These are phyloP conservation scores for Drosophila borborema DNA, from an alignment of 2,888 invertebrate species.

Conservation along the genomic window DNA sequence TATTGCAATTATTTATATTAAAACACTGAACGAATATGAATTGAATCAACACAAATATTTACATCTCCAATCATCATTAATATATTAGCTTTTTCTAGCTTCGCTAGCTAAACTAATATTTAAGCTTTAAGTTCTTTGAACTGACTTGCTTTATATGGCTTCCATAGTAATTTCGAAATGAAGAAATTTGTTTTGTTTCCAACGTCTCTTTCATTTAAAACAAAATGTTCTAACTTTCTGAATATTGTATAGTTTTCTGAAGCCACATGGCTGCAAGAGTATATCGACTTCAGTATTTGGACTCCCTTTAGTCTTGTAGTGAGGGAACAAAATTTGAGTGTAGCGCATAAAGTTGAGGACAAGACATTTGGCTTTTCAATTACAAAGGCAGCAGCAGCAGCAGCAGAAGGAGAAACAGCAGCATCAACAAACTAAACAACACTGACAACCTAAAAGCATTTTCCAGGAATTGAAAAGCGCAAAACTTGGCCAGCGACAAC, in stretches of 20 bases:
- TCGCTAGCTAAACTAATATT: background rate
- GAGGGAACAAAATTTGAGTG: constrained; percentile 15
- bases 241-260: background rate
- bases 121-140: background rate
- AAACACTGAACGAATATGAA: too few relatives aligned
- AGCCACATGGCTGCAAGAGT: background rate
- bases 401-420: background rate
- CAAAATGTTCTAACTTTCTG: background rate
- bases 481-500: constrained; percentile 44
- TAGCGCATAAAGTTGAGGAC: constrained; percentile 7
- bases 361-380: constrained; percentile 37
- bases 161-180: background rate
- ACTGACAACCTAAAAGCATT: constrained; percentile 8
- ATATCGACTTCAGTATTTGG: background rate
- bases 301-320: background rate
- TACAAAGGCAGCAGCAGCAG: constrained; percentile 12
- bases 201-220: background rate
- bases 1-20: too few relatives aligned
- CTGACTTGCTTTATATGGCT: background rate
- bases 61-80: background rate
- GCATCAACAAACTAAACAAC: constrained; percentile 1
- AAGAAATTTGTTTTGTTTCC: background rate
- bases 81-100: background rate
- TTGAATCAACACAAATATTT: too few relatives aligned
- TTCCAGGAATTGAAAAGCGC: constrained; percentile 42